Percentiles rank a stretch among this genome's conserved stretches.
These are phyloP conservation scores for Podargus strigoides DNA, from an alignment of 2,797 vertebrate species.

Conservation along the genomic window DNA sequence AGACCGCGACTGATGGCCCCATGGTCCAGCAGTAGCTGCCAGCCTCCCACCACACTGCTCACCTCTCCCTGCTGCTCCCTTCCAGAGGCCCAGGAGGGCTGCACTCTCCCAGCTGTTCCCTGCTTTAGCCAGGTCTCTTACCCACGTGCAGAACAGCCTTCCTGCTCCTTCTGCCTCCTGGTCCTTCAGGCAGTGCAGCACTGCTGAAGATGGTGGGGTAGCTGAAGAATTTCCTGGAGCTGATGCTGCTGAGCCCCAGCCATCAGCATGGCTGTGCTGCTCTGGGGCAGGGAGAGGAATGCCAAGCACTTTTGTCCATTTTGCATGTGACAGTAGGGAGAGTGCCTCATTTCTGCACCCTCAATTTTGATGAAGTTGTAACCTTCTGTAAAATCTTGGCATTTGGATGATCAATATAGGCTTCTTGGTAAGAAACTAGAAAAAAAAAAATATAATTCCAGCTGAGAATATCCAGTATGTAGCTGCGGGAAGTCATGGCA, in stretches of 20 bases:
- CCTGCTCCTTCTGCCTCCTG: not conserved
- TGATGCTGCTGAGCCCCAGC: not conserved
- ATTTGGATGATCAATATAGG: not conserved
- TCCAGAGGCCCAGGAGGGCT: not conserved
- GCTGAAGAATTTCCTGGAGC: not conserved
- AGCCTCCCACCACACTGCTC: not conserved
- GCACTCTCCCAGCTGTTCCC: accelerated
- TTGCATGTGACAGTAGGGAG: not conserved
- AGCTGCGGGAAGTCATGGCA: too few relatives aligned
- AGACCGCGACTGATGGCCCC: accelerated
- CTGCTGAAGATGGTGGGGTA: accelerated
- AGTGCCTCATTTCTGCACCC: not conserved
- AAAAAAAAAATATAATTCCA: not conserved
- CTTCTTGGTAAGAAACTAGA: not conserved
- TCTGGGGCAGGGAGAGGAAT: not conserved
- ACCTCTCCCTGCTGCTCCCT: not conserved
- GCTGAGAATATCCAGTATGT: not conserved
- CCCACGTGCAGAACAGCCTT: not conserved
- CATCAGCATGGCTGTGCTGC: accelerated
- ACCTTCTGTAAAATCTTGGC: not conserved
- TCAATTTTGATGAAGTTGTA: not conserved
- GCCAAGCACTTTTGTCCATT: not conserved
- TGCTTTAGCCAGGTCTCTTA: not conserved
- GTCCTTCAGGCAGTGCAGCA: not conserved
- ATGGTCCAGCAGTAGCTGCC: not conserved